Conservation (phyloP, 1,140 invertebrate species). For the silkworm (Bombyx mori) region ASM3026992v2 NC_085109.1:10511501-10512000, state of each 20-base stretch:
- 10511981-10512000: too few species aligned
- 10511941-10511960: slow-evolving; percentile 49
- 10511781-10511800: background rate
- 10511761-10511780: background rate
- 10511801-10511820: slow-evolving; percentile 59
- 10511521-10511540: slow-evolving; percentile 31
- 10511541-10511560: slow-evolving; percentile 30
- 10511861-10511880: slow-evolving; percentile 41
- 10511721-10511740: too few species aligned
- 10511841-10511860: slow-evolving; percentile 32
- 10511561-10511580: slow-evolving; percentile 12
- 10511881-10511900: slow-evolving; percentile 54
- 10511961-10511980: too few species aligned
- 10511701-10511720: too few species aligned
- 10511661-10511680: too few species aligned
- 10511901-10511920: slow-evolving; percentile 48
- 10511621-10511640: too few species aligned
- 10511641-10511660: too few species aligned
- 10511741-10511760: background rate
- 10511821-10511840: slow-evolving; percentile 29
- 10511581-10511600: slow-evolving; percentile 4
- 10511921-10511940: slow-evolving; percentile 35
- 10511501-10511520: slow-evolving; percentile 36
- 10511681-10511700: too few species aligned
- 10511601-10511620: background rate